Conservation (phyloP, 2,113 vertebrate species). For the Passer domesticus region DNA sequence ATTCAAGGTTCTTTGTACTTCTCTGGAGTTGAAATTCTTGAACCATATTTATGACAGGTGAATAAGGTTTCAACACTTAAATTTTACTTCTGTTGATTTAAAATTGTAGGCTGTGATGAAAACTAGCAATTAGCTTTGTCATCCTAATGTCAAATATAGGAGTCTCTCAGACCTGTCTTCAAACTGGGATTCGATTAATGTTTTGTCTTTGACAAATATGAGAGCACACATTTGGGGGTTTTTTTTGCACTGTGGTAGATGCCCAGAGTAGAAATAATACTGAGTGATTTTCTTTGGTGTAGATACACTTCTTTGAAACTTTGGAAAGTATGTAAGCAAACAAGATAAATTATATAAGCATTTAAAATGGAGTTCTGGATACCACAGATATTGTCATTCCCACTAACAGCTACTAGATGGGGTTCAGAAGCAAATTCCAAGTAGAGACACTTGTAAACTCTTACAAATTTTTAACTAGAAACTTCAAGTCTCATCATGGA, state of each 20-base stretch:
- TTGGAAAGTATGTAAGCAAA: not conserved
- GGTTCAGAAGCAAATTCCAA: not conserved
- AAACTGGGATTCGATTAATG: not conserved
- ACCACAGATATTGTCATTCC: not conserved
- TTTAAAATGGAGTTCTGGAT: not conserved
- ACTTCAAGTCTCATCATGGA: not conserved
- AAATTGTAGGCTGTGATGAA: not conserved
- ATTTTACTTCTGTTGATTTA: not conserved
- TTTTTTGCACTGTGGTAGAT: not conserved
- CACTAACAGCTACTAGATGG: not conserved
- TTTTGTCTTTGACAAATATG: not conserved
- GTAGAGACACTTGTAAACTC: not conserved
- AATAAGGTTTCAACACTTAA: not conserved
- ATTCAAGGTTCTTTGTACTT: not conserved
- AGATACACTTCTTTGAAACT: not conserved
- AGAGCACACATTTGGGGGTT: not conserved
- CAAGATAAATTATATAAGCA: not conserved
- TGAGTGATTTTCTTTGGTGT: not conserved
- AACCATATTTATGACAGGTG: not conserved
- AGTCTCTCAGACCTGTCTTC: not conserved
- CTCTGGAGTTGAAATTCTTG: not conserved
- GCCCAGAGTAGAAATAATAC: not conserved
- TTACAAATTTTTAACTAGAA: not conserved
- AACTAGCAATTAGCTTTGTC: not conserved
- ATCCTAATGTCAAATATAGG: not conserved